Conservation (phyloP, 2,113 vertebrate species). For the Bambusicola thoracicus region DNA sequence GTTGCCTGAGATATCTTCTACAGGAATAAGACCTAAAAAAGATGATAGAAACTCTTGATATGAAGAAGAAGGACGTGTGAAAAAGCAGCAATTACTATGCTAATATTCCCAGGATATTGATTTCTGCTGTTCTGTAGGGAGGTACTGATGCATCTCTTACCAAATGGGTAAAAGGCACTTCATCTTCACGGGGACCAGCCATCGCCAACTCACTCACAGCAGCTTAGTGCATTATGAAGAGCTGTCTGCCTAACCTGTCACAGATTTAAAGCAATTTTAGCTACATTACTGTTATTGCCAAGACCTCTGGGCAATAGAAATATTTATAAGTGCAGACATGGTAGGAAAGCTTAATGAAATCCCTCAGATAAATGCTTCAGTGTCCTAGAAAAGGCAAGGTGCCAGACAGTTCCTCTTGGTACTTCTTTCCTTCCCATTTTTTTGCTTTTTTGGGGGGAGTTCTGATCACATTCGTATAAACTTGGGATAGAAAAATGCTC, state of each 20-base stretch:
- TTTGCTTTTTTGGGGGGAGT: not conserved
- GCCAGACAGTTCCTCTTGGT: not conserved
- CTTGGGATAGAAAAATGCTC: not conserved
- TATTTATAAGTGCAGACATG: constrained; percentile 53
- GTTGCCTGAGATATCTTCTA: not conserved
- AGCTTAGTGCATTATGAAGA: not conserved
- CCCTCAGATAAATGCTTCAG: constrained; percentile 35
- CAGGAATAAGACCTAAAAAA: not conserved
- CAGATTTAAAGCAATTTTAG: constrained; percentile 63
- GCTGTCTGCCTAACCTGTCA: not conserved
- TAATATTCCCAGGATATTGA: not conserved
- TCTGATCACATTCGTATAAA: not conserved
- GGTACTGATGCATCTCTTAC: not conserved
- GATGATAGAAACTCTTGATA: not conserved
- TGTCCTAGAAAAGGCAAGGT: constrained; percentile 14
- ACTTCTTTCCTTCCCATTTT: not conserved
- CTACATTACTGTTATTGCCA: constrained; percentile 51
- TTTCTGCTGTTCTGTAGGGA: not conserved
- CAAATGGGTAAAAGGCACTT: not conserved
- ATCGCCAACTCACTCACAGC: not conserved
- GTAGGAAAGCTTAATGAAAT: constrained; percentile 48
- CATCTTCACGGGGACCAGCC: not conserved
- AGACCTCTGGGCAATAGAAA: constrained; percentile 46
- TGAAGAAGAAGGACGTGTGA: not conserved
- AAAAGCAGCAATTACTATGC: not conserved